Evolutionary conservation across 2,888 invertebrate species (phyloP).

Genomic region (Asteroscopus sphinx): DNA sequence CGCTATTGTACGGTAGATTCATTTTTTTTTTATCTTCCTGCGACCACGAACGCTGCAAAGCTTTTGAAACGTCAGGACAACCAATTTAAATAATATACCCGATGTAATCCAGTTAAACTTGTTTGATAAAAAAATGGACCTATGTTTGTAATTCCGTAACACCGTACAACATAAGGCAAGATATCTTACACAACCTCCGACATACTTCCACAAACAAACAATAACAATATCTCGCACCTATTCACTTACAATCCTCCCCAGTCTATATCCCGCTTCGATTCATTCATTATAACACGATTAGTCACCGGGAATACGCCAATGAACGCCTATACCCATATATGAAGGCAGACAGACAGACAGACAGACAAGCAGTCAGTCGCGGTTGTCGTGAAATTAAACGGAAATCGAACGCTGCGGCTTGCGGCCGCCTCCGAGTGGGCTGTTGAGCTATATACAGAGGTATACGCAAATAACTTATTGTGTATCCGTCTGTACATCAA

Average conservation of each 20-base stretch:
- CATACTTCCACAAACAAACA: conserved; percentile 19
- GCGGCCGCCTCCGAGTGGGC: conserved; percentile 63
- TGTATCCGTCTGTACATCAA: conserved; percentile 27
- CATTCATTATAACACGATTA: conserved; percentile 67
- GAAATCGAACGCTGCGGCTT: conserved; percentile 85
- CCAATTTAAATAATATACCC: too few relatives aligned
- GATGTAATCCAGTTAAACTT: too few relatives aligned
- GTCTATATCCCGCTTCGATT: conserved; percentile 53
- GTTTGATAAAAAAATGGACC: too few relatives aligned
- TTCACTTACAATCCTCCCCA: conserved; percentile 11
- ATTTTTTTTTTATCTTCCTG: too few relatives aligned
- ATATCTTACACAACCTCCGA: background rate
- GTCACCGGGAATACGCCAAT: conserved; percentile 48
- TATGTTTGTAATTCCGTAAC: too few relatives aligned
- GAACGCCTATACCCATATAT: conserved; percentile 27
- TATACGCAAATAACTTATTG: conserved; percentile 34
- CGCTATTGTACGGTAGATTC: too few relatives aligned
- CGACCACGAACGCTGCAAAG: too few relatives aligned
- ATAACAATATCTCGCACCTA: too few relatives aligned
- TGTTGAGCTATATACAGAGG: conserved; percentile 39
- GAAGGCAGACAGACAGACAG: conserved; percentile 48
- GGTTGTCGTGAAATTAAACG: conserved; percentile 81
- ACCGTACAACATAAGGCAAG: background rate
- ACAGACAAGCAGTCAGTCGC: conserved; percentile 50
- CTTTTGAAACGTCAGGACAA: too few relatives aligned